Evolutionary conservation across 1,140 invertebrate genomes (phyloP), one percentile per base, ranked within the genome.

Genomic region (Anadara kagoshimensis): DNA sequence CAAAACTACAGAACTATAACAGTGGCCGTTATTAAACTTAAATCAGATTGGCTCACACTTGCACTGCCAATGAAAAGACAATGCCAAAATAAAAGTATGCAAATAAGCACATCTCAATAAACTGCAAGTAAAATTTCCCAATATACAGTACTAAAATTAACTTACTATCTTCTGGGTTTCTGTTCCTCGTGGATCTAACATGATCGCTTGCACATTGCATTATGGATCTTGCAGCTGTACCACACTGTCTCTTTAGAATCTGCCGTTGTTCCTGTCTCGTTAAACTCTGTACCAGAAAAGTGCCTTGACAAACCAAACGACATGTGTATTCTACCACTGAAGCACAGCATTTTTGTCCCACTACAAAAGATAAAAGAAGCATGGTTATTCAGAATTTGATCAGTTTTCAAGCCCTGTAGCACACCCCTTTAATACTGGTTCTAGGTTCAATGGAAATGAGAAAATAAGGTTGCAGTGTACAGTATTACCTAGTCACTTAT

Each of bases 191-290:
- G 18, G 64, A 22, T 12, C 61, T 51, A 11, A 62, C 64, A 54
- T 56, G 57, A 49, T 67, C 45, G 0, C 54, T 49, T 5, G 69
- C 61, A 69, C 73, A 75, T 61, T 75, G 73, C 73, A 75, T 75
- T 12, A 75, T 75, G 8, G 66, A 24, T 16, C 49, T 54, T 20
- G 53, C 64, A 22, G 61, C 57, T 24, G 53, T 57, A 29, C 62
- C 57, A 59, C 73, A 75, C 44, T 75, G 73, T 58, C 59, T 20
- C 7, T 54, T 36, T 29, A 75, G 51, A 3, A 64, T 64, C 5
- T 75, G 66, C 18, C 73, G 59, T 29, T 75, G 73, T 44, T 57
- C 51, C 26, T 69, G 67, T 61, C 57, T 5, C 22, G 57, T 61
- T 4, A 69, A 14, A 47, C 22, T 49, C 12, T 59, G 47, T 26